Base-by-base conservation (phyloP, 2,113 vertebrate species). In the Choloepus hoffmanni region DNA sequence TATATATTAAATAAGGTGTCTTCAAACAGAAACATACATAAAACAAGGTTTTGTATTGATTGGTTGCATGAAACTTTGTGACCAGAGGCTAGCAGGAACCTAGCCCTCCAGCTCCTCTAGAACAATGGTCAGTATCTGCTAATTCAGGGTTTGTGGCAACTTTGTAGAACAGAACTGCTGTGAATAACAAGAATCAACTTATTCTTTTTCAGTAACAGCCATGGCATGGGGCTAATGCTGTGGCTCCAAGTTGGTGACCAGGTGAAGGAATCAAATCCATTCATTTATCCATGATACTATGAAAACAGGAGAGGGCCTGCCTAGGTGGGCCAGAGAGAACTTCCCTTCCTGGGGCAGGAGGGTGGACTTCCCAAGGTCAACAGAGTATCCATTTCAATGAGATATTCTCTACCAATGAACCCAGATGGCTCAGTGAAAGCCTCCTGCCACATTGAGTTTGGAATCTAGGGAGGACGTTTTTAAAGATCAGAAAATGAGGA, bases 131-230 rank as follows among this genome's bases (percentile, higher is more conserved):
- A 55, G 53, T 16, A 55, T 55, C 53, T 55, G 53, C 53, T 55
- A 55, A 55, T 55, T 55, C 15, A 55, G 53, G 14, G 7, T 55
- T 55, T 16, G 53, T 55, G 53, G 15, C 14, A 13, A 55, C 15
- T 55, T 55, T 55, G 53, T 55, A 55, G 15, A 55, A 55, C 53
- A 16, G 14, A 16, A 55, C 53, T 16, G 18, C 53, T 55, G 53
- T 55, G 53, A 55, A 55, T 55, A 55, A 55, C 53, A 55, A 55
- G 53, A 55, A 55, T 60, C 91, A 73, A 15, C 33, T 12, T 45
- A n/a, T 65, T 84, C 12, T 24, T 95, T 82, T 90, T 89, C 55
- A 94, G 8, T 77, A 60, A 76, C 60, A 87, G 36, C 45, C 30
- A 16, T 18, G 7, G 36, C 9, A 3, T 10, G 24, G 40, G 53